phyloP scores from a whole-genome alignment of 2,888 invertebrate genomes.

The Leptopilina drosophilae region DNA sequence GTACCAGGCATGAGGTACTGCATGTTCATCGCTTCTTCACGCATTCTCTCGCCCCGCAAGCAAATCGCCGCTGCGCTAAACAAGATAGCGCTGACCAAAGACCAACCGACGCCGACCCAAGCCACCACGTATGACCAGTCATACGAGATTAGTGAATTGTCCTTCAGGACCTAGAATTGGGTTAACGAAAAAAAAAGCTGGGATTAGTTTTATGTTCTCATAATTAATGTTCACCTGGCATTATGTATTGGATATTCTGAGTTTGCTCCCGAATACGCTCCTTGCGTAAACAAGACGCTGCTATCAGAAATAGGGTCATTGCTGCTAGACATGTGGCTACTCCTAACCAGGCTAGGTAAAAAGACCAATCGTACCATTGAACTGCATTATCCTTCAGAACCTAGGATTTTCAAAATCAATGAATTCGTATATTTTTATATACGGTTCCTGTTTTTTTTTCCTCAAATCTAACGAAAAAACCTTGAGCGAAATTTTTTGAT shows the following conservation, averaged over 20 bases:
- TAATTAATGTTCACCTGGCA: conserved; percentile 84
- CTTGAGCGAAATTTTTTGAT: too few species aligned
- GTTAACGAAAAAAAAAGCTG: conserved; percentile 58
- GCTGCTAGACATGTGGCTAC: conserved; percentile 87
- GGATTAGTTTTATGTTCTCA: conserved; percentile 59
- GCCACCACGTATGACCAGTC: conserved; percentile 98
- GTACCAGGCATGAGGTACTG: conserved; percentile 98
- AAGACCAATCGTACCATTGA: conserved; percentile 91
- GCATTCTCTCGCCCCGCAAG: conserved; percentile 94
- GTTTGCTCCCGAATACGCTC: conserved; percentile 86
- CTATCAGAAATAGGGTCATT: conserved; percentile 88
- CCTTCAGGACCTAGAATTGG: conserved; percentile 86
- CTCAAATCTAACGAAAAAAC: too few species aligned
- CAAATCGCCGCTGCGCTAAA: conserved; percentile 96
- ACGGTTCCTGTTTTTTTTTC: too few species aligned
- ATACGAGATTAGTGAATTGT: conserved; percentile 91
- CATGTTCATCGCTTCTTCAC: conserved; percentile 97
- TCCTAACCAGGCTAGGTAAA: conserved; percentile 90
- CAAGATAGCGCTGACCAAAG: conserved; percentile 93
- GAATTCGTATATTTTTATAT: not conserved
- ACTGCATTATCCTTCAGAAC: conserved; percentile 85
- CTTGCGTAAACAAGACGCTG: conserved; percentile 87
- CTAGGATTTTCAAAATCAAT: conserved; percentile 72
- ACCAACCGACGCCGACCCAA: conserved; percentile 96
- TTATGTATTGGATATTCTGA: conserved; percentile 91